phyloP scores from a whole-genome alignment of 2,113 vertebrate genomes.

The Xenus cinereus region DNA sequence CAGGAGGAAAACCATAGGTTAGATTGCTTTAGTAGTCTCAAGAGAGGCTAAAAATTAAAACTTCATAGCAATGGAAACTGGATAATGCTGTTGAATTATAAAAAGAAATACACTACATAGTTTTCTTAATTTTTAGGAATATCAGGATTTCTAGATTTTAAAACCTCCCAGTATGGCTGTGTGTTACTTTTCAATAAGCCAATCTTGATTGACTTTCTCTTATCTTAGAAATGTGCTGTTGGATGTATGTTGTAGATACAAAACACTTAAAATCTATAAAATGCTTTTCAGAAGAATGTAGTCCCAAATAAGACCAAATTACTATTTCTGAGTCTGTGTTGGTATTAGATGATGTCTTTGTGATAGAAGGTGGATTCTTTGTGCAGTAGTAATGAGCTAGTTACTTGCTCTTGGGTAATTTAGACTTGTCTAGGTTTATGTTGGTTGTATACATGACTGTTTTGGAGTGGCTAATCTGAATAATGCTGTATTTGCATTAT shows the following conservation, averaged over 20 bases:
- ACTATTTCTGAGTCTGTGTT: background rate
- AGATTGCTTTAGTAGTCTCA: background rate
- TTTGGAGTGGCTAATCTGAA: background rate
- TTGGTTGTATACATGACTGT: background rate
- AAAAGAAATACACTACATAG: background rate
- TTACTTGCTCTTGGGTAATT: background rate
- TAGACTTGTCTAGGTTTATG: background rate
- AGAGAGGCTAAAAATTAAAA: background rate
- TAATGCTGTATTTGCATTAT: background rate
- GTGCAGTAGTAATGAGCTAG: background rate
- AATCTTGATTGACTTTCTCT: background rate
- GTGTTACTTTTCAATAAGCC: background rate
- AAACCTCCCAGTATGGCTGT: background rate
- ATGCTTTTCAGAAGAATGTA: background rate
- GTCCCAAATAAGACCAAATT: background rate
- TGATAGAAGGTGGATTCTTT: background rate
- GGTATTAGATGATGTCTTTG: background rate
- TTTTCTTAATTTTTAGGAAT: background rate
- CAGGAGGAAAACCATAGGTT: slow-evolving; percentile 65
- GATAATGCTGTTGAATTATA: background rate
- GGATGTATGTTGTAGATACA: background rate
- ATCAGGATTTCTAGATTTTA: background rate
- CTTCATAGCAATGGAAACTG: background rate
- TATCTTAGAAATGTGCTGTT: background rate
- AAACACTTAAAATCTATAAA: background rate